A percentile compares a stretch with the other conserved stretches of the same genome.
phyloP scores from a whole-genome alignment of 1,140 invertebrate species.

The Penaeus indicus region DNA sequence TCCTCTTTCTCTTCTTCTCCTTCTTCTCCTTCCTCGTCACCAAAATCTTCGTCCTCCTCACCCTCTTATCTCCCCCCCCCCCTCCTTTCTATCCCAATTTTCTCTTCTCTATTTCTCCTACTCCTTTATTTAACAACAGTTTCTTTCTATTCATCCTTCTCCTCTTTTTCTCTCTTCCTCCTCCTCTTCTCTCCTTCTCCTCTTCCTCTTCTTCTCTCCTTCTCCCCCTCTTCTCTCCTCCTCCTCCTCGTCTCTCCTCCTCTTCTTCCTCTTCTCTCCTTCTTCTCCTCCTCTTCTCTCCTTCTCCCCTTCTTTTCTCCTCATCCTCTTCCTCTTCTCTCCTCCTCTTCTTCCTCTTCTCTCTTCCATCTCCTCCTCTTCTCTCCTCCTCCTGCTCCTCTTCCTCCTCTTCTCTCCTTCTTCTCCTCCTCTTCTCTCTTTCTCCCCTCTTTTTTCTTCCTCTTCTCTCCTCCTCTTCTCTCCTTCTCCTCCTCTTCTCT shows the following conservation, averaged over 20 bases:
- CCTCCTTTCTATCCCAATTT: no score
- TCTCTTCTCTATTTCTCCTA: no score
- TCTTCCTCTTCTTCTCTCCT: neutral
- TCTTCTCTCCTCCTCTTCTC: neutral
- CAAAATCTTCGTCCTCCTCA: no score
- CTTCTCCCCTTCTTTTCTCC: neutral
- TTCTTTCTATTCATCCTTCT: no score
- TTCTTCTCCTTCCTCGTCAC: no score
- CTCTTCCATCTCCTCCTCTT: neutral
- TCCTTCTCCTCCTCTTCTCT: neutral
- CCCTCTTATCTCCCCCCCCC: no score
- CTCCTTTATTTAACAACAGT: no score
- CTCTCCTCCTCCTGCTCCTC: neutral
- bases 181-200: neutral
- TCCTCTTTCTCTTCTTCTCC: no score
- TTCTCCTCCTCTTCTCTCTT: neutral
- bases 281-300: neutral
- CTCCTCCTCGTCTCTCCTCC: neutral
- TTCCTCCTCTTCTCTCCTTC: neutral
- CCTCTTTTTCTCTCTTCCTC: neutral
- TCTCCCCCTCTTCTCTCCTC: neutral
- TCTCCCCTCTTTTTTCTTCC: neutral
- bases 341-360: no score
- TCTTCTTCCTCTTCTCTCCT: neutral
- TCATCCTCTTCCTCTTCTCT: neutral